phyloP scores from a whole-genome alignment of 2,797 vertebrate genomes.

The Pangasius mekongensis region DNA sequence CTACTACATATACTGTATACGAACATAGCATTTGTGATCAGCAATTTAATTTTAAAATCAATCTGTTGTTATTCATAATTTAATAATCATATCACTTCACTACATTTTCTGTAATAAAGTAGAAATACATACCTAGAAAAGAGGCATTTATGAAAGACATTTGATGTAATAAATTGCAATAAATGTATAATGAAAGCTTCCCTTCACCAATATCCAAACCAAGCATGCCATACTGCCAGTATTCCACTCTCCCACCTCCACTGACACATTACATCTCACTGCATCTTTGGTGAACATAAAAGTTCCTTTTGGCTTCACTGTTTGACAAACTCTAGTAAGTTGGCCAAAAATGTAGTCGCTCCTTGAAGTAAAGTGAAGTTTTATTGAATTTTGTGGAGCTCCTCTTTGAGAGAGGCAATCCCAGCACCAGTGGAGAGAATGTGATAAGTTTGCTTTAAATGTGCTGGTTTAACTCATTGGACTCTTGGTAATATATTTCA shows the following conservation, averaged over 20 bases:
- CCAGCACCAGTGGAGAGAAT: conserved; percentile 65
- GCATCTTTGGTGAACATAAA: background rate
- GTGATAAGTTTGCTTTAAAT: conserved; percentile 70
- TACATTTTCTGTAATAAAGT: background rate
- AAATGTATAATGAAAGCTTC: conserved; percentile 25
- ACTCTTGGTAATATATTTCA: conserved; percentile 73
- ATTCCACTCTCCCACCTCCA: background rate
- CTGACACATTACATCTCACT: conserved; percentile 29
- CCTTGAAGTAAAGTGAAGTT: conserved; percentile 63
- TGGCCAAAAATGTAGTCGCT: conserved; percentile 56
- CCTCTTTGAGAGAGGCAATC: conserved; percentile 52
- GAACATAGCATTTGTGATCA: background rate
- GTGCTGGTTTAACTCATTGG: conserved; percentile 62
- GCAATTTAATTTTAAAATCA: background rate
- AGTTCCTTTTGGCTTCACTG: background rate
- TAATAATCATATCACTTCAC: background rate
- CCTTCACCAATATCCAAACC: conserved; percentile 13
- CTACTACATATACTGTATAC: background rate
- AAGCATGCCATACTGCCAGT: background rate
- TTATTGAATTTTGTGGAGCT: conserved; percentile 71
- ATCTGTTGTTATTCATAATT: background rate
- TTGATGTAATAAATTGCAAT: background rate
- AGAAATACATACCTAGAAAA: background rate
- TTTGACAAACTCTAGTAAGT: conserved; percentile 49
- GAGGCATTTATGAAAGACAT: background rate